These are phyloP conservation scores for Morpho deidamia DNA, from an alignment of 2,888 invertebrate genomes.

Conservation along the genomic window DNA sequence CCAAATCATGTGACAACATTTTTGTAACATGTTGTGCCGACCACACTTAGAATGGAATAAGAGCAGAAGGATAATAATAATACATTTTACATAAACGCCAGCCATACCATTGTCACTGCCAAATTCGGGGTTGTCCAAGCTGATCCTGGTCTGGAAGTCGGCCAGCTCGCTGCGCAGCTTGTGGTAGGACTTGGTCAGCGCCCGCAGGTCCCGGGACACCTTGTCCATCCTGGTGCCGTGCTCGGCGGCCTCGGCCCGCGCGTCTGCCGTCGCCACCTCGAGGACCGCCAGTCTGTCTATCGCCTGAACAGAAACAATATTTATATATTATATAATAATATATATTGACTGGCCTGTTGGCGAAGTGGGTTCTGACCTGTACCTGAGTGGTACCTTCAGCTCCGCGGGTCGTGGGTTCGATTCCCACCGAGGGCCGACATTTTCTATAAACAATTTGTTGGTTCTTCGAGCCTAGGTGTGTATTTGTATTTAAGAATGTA, in stretches of 20 bases:
- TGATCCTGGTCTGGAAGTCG: constrained; percentile 59
- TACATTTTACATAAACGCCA: no score
- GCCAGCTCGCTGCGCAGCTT: constrained; percentile 61
- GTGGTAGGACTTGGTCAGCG: constrained; percentile 64
- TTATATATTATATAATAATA: not conserved
- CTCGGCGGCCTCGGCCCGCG: constrained; percentile 58
- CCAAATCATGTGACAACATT: no score
- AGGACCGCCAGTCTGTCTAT: constrained; percentile 64
- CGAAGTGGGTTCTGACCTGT: no score
- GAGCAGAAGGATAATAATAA: not conserved
- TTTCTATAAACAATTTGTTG: no score
- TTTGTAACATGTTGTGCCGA: no score
- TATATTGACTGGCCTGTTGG: no score
- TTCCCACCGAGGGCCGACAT: no score
- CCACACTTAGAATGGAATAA: no score
- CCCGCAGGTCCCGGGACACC: constrained; percentile 54
- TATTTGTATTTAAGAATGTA: no score
- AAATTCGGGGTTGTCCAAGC: constrained; percentile 47
- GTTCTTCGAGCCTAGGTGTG: no score
- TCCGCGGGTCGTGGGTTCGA: no score
- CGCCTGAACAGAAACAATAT: constrained; percentile 34
- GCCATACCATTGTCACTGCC: constrained; percentile 57
- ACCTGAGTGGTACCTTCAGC: no score
- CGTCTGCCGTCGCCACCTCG: constrained; percentile 73
- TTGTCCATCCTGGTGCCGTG: constrained; percentile 48